Percentiles rank a stretch among this genome's conserved stretches.
phyloP scores from a whole-genome alignment of 1,140 invertebrate genomes.

The Saccostrea cuccullata region DNA sequence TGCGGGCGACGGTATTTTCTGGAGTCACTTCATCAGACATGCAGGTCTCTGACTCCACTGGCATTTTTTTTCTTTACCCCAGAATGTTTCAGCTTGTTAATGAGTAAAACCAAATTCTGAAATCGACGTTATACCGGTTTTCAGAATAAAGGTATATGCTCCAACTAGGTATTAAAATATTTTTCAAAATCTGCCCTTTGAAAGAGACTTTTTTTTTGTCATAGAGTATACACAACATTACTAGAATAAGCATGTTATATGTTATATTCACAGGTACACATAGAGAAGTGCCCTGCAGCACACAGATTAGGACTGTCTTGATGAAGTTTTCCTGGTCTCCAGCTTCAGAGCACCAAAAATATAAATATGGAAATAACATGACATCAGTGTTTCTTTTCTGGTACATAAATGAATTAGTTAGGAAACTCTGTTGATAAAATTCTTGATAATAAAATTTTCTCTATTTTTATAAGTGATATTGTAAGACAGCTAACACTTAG shows the following conservation, averaged over 20 bases:
- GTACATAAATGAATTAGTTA: too few relatives aligned
- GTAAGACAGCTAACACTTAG: slow-evolving; percentile 90
- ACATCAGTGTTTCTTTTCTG: too few relatives aligned
- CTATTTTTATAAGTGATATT: slow-evolving; percentile 92
- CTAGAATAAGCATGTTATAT: slow-evolving; percentile 95
- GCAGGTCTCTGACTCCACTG: slow-evolving; percentile 57
- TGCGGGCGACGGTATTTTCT: too few relatives aligned
- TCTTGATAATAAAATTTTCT: slow-evolving; percentile 59
- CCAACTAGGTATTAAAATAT: too few relatives aligned
- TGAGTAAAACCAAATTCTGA: slow-evolving; percentile 91
- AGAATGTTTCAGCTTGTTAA: slow-evolving; percentile 95
- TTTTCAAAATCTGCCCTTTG: too few relatives aligned
- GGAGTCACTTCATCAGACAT: slow-evolving; percentile 50
- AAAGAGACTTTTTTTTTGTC: background rate
- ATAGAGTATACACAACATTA: background rate
- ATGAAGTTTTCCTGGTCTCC: slow-evolving; percentile 88
- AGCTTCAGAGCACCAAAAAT: slow-evolving; percentile 86
- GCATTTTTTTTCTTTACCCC: slow-evolving; percentile 84
- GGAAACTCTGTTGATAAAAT: too few relatives aligned
- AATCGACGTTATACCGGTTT: background rate
- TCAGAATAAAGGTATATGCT: background rate
- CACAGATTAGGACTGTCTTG: slow-evolving; percentile 88
- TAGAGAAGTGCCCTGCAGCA: slow-evolving; percentile 89
- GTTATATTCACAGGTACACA: slow-evolving; percentile 92
- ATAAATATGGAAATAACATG: slow-evolving; percentile 73